A percentile compares a stretch with the other conserved stretches of the same genome.
Conservation (phyloP, 2,888 invertebrate genomes). For the Xestia ashworthii region DNA sequence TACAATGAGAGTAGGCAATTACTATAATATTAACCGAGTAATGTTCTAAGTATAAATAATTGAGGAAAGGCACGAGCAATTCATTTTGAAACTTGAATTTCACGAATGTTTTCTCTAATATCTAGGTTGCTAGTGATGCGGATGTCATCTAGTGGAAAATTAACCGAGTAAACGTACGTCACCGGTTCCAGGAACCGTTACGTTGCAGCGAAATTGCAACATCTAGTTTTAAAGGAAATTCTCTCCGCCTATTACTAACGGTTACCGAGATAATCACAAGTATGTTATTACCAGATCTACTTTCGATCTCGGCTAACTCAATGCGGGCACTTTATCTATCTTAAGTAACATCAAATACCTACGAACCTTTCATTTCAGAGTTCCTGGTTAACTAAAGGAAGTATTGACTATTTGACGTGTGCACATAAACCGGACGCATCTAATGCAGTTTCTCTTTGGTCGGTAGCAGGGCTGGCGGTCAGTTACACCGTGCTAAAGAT, state of each 20-base stretch:
- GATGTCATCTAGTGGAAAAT: constrained; percentile 57
- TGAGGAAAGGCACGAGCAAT: constrained; percentile 11
- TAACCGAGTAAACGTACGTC: constrained; percentile 64
- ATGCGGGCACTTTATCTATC: constrained; percentile 58
- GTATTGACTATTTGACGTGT: constrained; percentile 77
- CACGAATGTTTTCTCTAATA: constrained; percentile 11
- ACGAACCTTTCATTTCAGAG: constrained; percentile 50
- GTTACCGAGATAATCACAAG: constrained; percentile 72
- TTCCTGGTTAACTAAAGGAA: constrained; percentile 61
- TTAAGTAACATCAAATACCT: constrained; percentile 49
- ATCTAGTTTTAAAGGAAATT: constrained; percentile 80
- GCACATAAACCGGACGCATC: constrained; percentile 87
- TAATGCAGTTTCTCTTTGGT: constrained; percentile 88
- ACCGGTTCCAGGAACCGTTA: constrained; percentile 72
- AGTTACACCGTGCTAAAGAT: constrained; percentile 90
- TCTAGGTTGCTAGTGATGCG: constrained; percentile 23
- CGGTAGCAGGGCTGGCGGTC: constrained; percentile 83
- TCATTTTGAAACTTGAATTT: constrained; percentile 17
- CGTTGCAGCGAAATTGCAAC: constrained; percentile 74
- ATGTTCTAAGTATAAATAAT: constrained; percentile 13
- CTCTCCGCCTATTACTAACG: constrained; percentile 75
- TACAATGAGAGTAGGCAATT: constrained; percentile 36
- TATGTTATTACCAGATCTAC: constrained; percentile 74
- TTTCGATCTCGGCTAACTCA: constrained; percentile 72
- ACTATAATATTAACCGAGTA: constrained; percentile 18